Evolutionary conservation across 92 coral and sea anemone genomes (phyloP), one percentile per base, ranked within the genome.

Genomic region (Phenganax marumi): DNA sequence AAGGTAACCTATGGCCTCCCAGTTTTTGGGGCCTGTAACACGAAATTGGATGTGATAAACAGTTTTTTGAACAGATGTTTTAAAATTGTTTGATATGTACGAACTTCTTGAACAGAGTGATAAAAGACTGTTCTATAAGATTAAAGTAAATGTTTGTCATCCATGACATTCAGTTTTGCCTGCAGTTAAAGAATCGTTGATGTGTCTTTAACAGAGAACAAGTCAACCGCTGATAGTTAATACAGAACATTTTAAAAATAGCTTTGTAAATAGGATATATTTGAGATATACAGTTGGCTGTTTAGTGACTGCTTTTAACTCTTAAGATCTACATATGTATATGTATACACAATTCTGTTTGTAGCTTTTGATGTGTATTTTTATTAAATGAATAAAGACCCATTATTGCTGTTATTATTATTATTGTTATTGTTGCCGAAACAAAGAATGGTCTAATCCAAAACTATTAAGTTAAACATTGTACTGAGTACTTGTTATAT

Each of bases 1-100:
- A 85, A 85, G 80, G 49, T 79, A 39, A 50, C 57, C 43, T 86
- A 86, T 57, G 85, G 53, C 55, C 81, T 86, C 22, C 80, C 66
- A 54, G 81, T 60, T 48, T 79, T 73, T 64, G 79, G 82, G 66
- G 82, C 77, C 23, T 21, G 82, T 69, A 68, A 21, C 58, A 22
- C 84, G 16, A 84, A 85, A 39, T 66, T 79, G 55, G 71, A 72
- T 71, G 56, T 70, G 53, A 63, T 85, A 14, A 65, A 84, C 54
- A 14, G 83, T 33, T 84, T 84, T 76, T 84, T 75, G 66, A 52
- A 69, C 25, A 51, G 79, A 75, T 82, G 79, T 69, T 51, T 69
- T 71, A 82, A n/a, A 50, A 48, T n/a, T 51, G 33, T 50, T 48
- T 48, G 56, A 72, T 22, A 52, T 70, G 64, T 69, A 81, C 3